Conservation (phyloP, 53 echinoderm and acorn worm species). For the Holothuria leucospilota region DNA sequence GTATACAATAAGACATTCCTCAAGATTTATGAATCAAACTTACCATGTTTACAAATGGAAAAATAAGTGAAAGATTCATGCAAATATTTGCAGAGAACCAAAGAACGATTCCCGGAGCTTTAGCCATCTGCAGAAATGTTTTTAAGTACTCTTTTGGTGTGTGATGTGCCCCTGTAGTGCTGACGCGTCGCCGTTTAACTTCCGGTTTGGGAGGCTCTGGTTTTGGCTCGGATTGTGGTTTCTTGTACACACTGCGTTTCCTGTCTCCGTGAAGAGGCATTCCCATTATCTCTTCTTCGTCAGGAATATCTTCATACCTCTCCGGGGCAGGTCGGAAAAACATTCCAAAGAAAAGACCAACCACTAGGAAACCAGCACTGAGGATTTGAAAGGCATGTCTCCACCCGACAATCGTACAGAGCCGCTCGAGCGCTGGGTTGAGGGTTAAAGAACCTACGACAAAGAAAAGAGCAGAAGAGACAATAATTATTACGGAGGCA, state of each 20-base stretch:
- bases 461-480: background rate
- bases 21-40: slow-evolving; percentile 30
- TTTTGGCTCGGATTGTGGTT: background rate
- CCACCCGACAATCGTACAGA: slow-evolving; percentile 84
- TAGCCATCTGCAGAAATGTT: slow-evolving; percentile 70
- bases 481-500: too few relatives aligned
- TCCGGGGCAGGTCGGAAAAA: slow-evolving; percentile 76
- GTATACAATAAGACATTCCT: too few relatives aligned
- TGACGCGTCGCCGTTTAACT: slow-evolving; percentile 9
- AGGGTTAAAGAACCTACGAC: slow-evolving; percentile 76
- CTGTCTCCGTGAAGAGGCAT: slow-evolving; percentile 28
- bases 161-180: slow-evolving; percentile 69
- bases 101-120: slow-evolving; percentile 84
- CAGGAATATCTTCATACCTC: slow-evolving; percentile 53
- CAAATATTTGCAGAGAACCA: slow-evolving; percentile 81
- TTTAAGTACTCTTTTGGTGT: slow-evolving; percentile 80
- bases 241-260: slow-evolving; percentile 23
- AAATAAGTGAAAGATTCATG: slow-evolving; percentile 93
- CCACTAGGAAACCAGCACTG: slow-evolving; percentile 66
- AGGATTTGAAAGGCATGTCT: slow-evolving; percentile 83
- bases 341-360: slow-evolving; percentile 71
- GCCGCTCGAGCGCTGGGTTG: slow-evolving; percentile 79
- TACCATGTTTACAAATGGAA: slow-evolving; percentile 97
- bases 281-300: slow-evolving; percentile 62
- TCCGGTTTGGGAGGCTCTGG: slow-evolving; percentile 19